Evolutionary conservation across 1,140 invertebrate genomes (phyloP).

Genomic region (Rhagoletis pomonella): DNA sequence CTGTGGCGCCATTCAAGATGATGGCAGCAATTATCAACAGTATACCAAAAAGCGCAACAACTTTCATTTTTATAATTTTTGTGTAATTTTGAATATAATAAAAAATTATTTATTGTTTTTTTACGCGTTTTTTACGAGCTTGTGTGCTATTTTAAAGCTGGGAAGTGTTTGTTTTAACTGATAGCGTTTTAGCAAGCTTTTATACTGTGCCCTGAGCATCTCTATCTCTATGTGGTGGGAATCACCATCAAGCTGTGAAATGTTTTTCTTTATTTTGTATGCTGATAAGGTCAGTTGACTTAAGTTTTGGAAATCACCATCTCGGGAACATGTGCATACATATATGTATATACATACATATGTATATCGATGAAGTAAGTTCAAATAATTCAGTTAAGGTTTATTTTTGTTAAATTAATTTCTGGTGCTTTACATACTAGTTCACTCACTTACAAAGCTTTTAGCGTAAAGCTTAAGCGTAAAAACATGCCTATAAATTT

Average conservation of each 20-base stretch:
- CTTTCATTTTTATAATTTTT: conserved; percentile 14
- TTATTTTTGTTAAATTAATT: background rate
- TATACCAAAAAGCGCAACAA: conserved; percentile 2
- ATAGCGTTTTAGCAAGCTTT: background rate
- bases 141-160: background rate
- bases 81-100: too few species aligned
- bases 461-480: too few species aligned
- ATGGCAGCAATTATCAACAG: conserved; percentile 15
- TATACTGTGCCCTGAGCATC: background rate
- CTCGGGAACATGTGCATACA: background rate
- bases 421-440: background rate
- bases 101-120: background rate
- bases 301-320: conserved; percentile 15
- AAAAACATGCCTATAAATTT: background rate
- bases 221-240: background rate
- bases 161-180: background rate
- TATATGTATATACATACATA: too few species aligned
- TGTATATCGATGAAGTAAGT: background rate
- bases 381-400: background rate
- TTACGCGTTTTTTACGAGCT: background rate
- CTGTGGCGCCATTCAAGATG: background rate
- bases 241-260: background rate
- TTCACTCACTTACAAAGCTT: too few species aligned
- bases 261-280: background rate
- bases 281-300: conserved; percentile 8